A percentile compares a stretch with the other conserved stretches of the same genome.
phyloP scores from a whole-genome alignment of 1,140 invertebrate genomes.

The Babylonia areolata region DNA sequence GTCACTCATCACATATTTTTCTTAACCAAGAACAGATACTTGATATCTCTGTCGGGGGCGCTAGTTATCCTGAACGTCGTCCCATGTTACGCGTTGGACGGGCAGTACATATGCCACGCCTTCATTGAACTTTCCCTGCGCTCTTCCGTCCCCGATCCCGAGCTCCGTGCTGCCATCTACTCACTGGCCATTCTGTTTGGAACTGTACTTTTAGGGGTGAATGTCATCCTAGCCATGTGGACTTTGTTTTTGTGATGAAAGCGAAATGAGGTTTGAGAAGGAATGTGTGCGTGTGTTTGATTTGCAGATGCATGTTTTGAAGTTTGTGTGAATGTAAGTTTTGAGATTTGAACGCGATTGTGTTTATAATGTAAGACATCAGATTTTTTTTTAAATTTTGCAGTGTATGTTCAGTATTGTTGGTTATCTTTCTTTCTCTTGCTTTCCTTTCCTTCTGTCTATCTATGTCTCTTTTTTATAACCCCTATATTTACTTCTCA shows the following conservation, averaged over 20 bases:
- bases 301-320: too few species aligned
- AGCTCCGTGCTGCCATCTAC: slow-evolving; percentile 67
- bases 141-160: slow-evolving; percentile 64
- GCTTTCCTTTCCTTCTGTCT: not conserved
- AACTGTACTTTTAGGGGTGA: slow-evolving; percentile 66
- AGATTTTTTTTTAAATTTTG: too few species aligned
- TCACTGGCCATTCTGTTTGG: slow-evolving; percentile 70
- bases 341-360: too few species aligned
- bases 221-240: slow-evolving; percentile 75
- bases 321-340: not conserved
- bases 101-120: slow-evolving; percentile 86
- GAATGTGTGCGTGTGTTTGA: not conserved
- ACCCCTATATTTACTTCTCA: too few species aligned
- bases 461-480: not conserved
- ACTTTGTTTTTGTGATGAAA: slow-evolving; percentile 62
- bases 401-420: not conserved
- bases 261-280: not conserved
- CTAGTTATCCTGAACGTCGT: slow-evolving; percentile 93
- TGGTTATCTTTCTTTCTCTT: not conserved
- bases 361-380: slow-evolving; percentile 2
- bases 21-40: slow-evolving; percentile 75
- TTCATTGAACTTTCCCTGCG: slow-evolving; percentile 74
- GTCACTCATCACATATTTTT: slow-evolving; percentile 17
- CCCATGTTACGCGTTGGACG: slow-evolving; percentile 95
- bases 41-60: slow-evolving; percentile 93